Conservation (phyloP, 2,797 vertebrate species). For the Sebastes hubbsi region DNA sequence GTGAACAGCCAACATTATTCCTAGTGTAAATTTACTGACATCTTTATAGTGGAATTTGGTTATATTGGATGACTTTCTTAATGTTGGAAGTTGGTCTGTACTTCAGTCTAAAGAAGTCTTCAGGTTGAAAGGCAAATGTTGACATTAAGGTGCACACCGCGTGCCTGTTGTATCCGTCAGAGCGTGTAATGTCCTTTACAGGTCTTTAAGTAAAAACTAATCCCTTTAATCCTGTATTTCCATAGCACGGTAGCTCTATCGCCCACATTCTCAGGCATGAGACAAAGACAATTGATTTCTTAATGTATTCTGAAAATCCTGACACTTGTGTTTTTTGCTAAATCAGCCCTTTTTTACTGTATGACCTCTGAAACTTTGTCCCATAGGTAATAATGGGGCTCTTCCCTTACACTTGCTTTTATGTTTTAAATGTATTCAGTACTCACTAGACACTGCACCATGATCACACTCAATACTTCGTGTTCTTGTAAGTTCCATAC, state of each 20-base stretch:
- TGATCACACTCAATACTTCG: neutral
- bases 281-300: constrained; percentile 33
- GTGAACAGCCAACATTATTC: neutral
- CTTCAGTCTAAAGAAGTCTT: neutral
- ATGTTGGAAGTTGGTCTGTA: neutral
- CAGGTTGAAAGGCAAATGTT: neutral
- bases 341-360: neutral
- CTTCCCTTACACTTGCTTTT: neutral
- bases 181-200: constrained; percentile 21
- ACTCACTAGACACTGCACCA: neutral
- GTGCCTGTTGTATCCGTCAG: neutral
- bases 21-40: neutral
- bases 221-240: constrained; percentile 32
- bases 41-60: neutral
- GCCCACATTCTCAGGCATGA: neutral
- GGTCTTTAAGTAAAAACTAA: constrained; percentile 15
- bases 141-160: neutral
- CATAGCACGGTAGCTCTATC: neutral
- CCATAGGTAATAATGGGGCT: neutral
- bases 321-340: neutral
- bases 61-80: neutral
- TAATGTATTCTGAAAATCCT: constrained; percentile 35
- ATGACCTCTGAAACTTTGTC: neutral
- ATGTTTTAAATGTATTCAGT: neutral
- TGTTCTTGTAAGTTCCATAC: neutral